These are phyloP conservation scores for Dendropsophus ebraccatus DNA, from an alignment of 2,113 vertebrate genomes.

Conservation along the genomic window DNA sequence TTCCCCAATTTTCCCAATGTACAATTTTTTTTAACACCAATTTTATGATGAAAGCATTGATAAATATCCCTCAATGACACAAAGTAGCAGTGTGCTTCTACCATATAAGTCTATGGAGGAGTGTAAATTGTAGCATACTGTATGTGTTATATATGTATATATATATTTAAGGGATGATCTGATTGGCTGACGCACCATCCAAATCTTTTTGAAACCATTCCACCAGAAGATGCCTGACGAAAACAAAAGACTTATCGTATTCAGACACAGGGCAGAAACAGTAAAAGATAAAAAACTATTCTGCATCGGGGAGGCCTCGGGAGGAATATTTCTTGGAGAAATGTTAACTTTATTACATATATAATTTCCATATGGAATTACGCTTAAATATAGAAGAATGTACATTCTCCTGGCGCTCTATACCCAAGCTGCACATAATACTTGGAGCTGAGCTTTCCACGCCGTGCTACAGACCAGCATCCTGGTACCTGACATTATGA, in stretches of 20 bases:
- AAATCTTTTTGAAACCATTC: not conserved
- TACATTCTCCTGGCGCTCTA: not conserved
- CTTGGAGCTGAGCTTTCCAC: not conserved
- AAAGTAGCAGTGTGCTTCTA: not conserved
- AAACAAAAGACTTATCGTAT: not conserved
- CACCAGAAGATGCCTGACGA: not conserved
- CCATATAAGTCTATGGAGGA: not conserved
- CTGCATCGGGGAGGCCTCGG: not conserved
- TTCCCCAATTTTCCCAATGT: too few relatives aligned
- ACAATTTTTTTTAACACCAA: too few relatives aligned
- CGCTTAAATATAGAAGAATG: constrained; percentile 17
- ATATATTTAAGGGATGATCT: not conserved
- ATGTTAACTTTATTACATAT: constrained; percentile 25
- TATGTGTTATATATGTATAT: too few relatives aligned
- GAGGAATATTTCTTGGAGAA: not conserved
- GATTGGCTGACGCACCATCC: not conserved
- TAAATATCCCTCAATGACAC: not conserved
- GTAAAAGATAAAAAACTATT: not conserved
- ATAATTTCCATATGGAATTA: constrained; percentile 21
- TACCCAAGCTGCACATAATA: constrained; percentile 6
- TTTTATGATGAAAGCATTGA: too few relatives aligned
- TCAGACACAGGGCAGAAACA: not conserved
- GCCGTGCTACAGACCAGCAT: not conserved
- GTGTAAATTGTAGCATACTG: too few relatives aligned
- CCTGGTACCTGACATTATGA: constrained; percentile 12